Evolutionary conservation across 2,888 invertebrate genomes (phyloP), one percentile per base, ranked within the genome.

Genomic region (Abrostola triplasia): DNA sequence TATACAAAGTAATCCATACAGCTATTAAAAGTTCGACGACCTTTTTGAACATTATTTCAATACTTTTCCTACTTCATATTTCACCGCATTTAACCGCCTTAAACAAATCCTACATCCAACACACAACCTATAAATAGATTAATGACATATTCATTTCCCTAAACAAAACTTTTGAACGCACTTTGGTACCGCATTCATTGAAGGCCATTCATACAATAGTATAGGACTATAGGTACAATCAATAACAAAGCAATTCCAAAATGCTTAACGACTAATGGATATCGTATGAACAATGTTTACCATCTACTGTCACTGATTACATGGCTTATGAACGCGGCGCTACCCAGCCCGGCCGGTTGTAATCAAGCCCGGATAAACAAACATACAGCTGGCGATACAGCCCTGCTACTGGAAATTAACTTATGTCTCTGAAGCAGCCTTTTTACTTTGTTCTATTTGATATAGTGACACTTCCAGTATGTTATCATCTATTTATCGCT

Each of bases 201-300:
- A 68, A 77, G 62, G 63, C 40, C 51, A 52, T 36, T 54, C 59
- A 54, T 24, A 70, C 54, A 73, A 72, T 73, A 64, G 60, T 49
- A 24, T 24, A 24, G 24, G 24, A 24, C 24, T 24, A 24, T 24
- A 24, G 24, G 36, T 50, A 70, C 69, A 80, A 80, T 79, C 79
- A 59, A 80, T 80, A 77, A 40, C 48, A 65, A 70, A 71, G 57
- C 65, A 76, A 85, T 81, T 79, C 59, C 75, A 72, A 79, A 80
- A 80, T 80, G 69, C 79, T 80, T 80, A 80, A 71, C 68, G 67
- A 59, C 66, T 74, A 79, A 80, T 80, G 79, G 84, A 79, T 84
- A 79, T 83, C 81, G 75, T 69, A 79, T 76, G 77, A 78, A 79
- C 81, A 85, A 79, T 83, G 80, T 82, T 79, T 81, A 81, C 74